phyloP scores from a whole-genome alignment of 1,140 invertebrate species.

The Drosophila mayri region DNA sequence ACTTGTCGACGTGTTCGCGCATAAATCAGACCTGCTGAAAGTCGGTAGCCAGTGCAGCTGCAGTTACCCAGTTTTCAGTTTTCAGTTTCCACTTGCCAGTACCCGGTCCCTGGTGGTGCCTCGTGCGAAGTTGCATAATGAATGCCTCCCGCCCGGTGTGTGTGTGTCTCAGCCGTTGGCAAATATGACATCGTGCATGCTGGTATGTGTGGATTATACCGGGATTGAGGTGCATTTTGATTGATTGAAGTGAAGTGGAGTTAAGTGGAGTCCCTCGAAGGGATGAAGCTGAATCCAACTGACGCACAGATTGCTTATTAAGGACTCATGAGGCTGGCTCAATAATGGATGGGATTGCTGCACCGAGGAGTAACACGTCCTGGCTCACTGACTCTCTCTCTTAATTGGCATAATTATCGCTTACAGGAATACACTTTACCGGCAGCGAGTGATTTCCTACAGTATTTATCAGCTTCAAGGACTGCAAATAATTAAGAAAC shows the following conservation, averaged over 20 bases:
- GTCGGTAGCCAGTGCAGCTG: constrained; percentile 24
- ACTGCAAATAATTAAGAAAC: neutral
- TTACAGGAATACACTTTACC: neutral
- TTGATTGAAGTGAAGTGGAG: constrained; percentile 52
- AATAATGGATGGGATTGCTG: constrained; percentile 29
- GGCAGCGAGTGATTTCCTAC: neutral
- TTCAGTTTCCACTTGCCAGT: neutral
- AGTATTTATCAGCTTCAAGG: neutral
- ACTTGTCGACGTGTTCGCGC: constrained; percentile 51
- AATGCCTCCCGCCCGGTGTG: constrained; percentile 10
- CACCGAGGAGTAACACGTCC: neutral
- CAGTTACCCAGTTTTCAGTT: constrained; percentile 28
- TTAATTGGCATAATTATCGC: constrained; percentile 23
- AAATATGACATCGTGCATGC: constrained; percentile 22
- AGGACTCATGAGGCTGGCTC: constrained; percentile 18
- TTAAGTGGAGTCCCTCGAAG: constrained; percentile 9
- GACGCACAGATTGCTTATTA: constrained; percentile 41
- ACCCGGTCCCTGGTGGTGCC: neutral
- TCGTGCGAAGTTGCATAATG: constrained; percentile 42
- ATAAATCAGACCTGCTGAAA: constrained; percentile 63
- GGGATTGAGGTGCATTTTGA: constrained; percentile 58
- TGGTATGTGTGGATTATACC: constrained; percentile 30
- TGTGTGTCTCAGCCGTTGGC: neutral
- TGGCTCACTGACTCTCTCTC: neutral
- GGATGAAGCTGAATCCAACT: constrained; percentile 3